phyloP scores from a whole-genome alignment of 37 sponge, comb jelly and placozoan species.

The Aphrocallistes beatrix region DNA sequence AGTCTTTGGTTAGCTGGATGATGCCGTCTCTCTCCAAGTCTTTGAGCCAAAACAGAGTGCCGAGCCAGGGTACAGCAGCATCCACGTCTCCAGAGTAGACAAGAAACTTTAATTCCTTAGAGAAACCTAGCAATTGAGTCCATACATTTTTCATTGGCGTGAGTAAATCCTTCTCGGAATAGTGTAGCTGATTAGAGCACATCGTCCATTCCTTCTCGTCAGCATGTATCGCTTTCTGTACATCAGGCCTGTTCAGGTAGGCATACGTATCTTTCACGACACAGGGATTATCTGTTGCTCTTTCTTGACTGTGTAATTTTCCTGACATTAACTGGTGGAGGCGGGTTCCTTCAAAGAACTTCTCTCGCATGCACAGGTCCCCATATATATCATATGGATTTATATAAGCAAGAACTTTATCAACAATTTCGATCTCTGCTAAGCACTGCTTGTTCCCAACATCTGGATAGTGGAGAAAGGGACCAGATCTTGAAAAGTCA shows the following conservation, averaged over 20 bases:
- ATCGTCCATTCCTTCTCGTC: neutral
- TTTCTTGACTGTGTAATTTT: too few species aligned
- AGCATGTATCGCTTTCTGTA: neutral
- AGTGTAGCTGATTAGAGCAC: neutral
- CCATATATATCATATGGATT: neutral
- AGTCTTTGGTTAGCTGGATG: neutral
- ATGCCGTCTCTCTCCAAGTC: neutral
- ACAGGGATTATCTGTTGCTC: neutral
- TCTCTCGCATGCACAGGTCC: neutral
- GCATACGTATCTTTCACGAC: neutral
- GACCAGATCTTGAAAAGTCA: neutral
- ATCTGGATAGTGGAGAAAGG: neutral
- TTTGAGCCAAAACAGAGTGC: neutral
- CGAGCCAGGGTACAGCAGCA: constrained; percentile 27
- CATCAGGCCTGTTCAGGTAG: neutral
- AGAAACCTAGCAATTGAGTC: neutral
- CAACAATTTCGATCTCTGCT: neutral
- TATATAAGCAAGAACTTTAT: neutral
- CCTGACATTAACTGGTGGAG: neutral
- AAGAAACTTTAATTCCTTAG: neutral
- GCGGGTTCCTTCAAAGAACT: neutral
- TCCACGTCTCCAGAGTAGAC: constrained; percentile 45
- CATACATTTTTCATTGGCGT: constrained; percentile 15
- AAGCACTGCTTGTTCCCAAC: neutral
- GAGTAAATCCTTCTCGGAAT: neutral